Base-by-base conservation (phyloP, 1,140 invertebrate genomes). In the Atopsyche davidsoni region DNA sequence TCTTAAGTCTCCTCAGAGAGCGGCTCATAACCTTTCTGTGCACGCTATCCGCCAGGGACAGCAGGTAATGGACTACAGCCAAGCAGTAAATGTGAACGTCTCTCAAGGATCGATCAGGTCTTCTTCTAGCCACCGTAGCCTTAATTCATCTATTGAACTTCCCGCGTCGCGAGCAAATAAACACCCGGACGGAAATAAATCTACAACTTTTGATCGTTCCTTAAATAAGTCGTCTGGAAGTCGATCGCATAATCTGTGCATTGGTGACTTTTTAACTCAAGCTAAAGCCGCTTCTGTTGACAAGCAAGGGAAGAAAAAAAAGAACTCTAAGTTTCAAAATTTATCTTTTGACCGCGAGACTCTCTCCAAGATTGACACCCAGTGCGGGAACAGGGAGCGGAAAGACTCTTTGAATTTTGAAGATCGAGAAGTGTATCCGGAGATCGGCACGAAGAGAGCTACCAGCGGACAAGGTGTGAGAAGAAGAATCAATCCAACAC, bases 401-500 rank as follows among this genome's bases (percentile, higher is more conserved):
- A 13, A 9, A 2, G 2, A 57, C 0, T 62, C 65, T 46, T 51
- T 73, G 11, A 67, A 74, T 59, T 49, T 71, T 14, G 67, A 67
- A 21, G 69, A 66, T 41, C 64, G 63, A 0, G 65, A 70, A 10
- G 60, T 64, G 31, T 72, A 72, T 48, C 69, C 70, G 0, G 69
- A 70, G 43, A 74, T 72, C 16, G 65, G 68, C 10, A 59, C 66
- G 0, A 64, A 67, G 42, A 69, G 69, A 52, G 55, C 63, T 1
- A 68, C 60, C 28, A 67, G 64, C 0, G 46, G 66, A 4, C 59
- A 60, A 28, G 66, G 63, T 18, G 65, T 70, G 11, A 62, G 62
- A 46, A 40, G 67, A 9, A 61, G 70, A 17, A 74, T 74, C 2
- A 74, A 74, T 55, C 72, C 72, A 0, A 72, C 68, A 4, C 64